phyloP scores from a whole-genome alignment of 2,888 invertebrate species.

The Standfussiana lucernea region DNA sequence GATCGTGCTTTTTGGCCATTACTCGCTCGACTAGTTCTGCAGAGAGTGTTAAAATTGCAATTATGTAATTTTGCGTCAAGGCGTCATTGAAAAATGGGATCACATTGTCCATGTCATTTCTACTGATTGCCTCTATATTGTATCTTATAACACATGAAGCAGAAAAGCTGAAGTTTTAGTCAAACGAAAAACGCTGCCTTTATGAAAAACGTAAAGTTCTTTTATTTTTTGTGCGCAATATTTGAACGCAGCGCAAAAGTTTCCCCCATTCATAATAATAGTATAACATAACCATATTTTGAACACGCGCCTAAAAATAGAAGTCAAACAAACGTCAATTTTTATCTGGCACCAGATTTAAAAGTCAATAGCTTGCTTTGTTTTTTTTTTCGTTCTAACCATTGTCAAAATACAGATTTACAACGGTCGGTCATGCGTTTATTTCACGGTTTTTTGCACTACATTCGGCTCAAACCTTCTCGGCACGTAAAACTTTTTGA shows the following conservation, averaged over 20 bases:
- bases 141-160: neutral
- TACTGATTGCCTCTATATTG: neutral
- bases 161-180: neutral
- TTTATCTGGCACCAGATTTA: constrained; percentile 18
- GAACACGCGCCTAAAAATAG: neutral
- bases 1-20: neutral
- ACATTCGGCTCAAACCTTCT: constrained; percentile 39
- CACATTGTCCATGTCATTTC: neutral
- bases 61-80: neutral
- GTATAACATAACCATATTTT: neutral
- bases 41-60: neutral
- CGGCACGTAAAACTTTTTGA: constrained; percentile 41
- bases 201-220: neutral
- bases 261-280: neutral
- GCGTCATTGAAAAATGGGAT: neutral
- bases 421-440: constrained; percentile 37
- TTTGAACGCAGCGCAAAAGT: neutral
- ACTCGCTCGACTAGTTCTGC: neutral
- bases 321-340: constrained; percentile 18
- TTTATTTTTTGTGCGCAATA: neutral
- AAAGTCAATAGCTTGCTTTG: constrained; percentile 31
- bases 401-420: constrained; percentile 52
- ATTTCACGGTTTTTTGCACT: constrained; percentile 53
- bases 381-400: constrained; percentile 28
- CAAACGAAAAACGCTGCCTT: neutral